These are phyloP conservation scores for Oryctes rhinoceros DNA, from an alignment of 1,140 invertebrate genomes.

Conservation along the genomic window DNA sequence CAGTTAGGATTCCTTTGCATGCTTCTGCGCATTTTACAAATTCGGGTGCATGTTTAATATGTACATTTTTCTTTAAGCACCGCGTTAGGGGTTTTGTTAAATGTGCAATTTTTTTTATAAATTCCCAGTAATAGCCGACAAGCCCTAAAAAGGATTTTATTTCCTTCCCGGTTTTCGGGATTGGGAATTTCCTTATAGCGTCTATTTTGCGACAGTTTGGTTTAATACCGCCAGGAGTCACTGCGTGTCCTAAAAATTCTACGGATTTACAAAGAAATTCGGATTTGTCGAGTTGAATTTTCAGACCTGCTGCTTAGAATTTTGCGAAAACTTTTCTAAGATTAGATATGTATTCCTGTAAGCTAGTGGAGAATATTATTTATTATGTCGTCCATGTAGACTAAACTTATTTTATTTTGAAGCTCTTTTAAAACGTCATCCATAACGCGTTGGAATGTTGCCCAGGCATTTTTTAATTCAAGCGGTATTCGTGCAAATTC, in stretches of 20 bases:
- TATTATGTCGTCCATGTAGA: constrained; percentile 16
- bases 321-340: too few species aligned
- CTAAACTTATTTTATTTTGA: background rate
- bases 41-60: too few species aligned
- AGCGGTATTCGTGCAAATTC: constrained; percentile 26
- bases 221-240: background rate
- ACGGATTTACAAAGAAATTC: constrained; percentile 2
- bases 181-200: constrained; percentile 17
- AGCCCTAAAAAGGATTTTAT: too few species aligned
- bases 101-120: constrained; percentile 21
- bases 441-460: constrained; percentile 23
- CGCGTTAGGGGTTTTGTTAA: background rate
- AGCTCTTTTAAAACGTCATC: background rate
- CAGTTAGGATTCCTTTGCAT: constrained; percentile 43
- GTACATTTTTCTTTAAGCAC: background rate
- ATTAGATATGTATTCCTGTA: background rate
- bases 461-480: constrained; percentile 18
- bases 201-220: background rate
- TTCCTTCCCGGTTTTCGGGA: background rate
- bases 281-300: constrained; percentile 22
- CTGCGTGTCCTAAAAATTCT: background rate
- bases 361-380: background rate
- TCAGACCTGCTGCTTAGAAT: background rate
- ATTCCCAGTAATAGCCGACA: constrained; percentile 12
- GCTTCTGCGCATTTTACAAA: background rate